Evolutionary conservation across 2,888 invertebrate species (phyloP).

Genomic region (Euplexia lucipara): DNA sequence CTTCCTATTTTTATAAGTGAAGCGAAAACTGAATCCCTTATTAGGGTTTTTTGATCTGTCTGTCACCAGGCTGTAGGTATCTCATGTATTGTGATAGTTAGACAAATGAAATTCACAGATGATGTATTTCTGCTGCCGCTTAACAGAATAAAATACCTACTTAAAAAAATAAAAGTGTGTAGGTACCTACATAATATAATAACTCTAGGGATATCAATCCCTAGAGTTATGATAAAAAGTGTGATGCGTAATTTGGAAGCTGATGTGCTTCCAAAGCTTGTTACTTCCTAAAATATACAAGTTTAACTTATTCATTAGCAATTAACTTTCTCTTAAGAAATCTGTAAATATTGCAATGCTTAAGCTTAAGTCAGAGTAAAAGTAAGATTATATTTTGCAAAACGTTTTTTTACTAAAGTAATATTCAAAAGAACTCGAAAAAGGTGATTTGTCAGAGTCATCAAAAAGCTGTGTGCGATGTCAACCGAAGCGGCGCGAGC

Average conservation of each 20-base stretch:
- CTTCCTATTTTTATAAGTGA: too few relatives aligned
- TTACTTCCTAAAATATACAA: slow-evolving; percentile 6
- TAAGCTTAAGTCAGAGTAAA: slow-evolving; percentile 7
- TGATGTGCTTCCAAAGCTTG: neutral
- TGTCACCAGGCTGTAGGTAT: too few relatives aligned
- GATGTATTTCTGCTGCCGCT: too few relatives aligned
- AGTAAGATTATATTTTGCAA: slow-evolving; percentile 10
- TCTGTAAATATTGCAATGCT: too few relatives aligned
- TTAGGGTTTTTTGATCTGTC: too few relatives aligned
- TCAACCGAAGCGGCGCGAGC: slow-evolving; percentile 67
- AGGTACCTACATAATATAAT: too few relatives aligned
- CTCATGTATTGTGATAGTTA: too few relatives aligned
- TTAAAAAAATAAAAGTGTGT: too few relatives aligned
- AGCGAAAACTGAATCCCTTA: too few relatives aligned
- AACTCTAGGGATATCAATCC: too few relatives aligned
- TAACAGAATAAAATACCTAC: too few relatives aligned
- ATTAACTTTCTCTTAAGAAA: neutral
- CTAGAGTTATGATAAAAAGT: neutral
- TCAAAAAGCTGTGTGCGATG: slow-evolving; percentile 72
- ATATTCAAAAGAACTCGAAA: slow-evolving; percentile 49
- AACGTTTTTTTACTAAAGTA: slow-evolving; percentile 15
- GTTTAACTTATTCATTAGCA: slow-evolving; percentile 8
- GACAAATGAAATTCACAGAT: too few relatives aligned
- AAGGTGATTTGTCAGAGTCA: slow-evolving; percentile 70
- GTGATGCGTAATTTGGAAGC: neutral